Evolutionary conservation across 2,888 invertebrate species (phyloP), one percentile per base, ranked within the genome.

Genomic region (Sarcophaga rosellei): DNA sequence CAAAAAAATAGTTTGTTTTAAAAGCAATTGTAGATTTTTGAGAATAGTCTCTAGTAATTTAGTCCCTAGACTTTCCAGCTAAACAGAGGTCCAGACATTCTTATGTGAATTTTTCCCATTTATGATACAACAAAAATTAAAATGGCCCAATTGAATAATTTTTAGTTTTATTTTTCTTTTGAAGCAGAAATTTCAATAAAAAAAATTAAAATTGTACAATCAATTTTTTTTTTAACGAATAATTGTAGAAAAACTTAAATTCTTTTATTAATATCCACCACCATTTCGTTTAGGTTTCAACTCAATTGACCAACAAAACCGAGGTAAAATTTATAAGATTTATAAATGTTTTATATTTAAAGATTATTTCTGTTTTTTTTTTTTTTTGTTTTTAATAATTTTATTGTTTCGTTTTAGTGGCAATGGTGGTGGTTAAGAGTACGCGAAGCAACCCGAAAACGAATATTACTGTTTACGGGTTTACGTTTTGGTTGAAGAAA

Each of bases 61-160:
- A n/a, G n/a, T n/a, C n/a, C n/a, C n/a, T n/a, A n/a, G 35, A 35
- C 10, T 35, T 35, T 35, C 35, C 35, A 35, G 35, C 8, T 35
- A 35, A 35, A 35, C 35, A 35, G 8, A 10, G 35, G 35, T 35
- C 35, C 35, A 53, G 17, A 53, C 17, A 15, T 53, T 17, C 17
- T 53, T 53, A 2, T 53, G 17, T 53, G 53, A 53, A 17, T 53
- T 53, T 53, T 15, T 15, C 53, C 12, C 12, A 15, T 53, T 53
- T 53, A 15, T 17, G 5, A 53, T 53, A 53, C 11, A 17, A 69
- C n/a, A 74, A 74, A 74, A 79, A 69, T 25, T 84, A 81, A 80
- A 84, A 81, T 75, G 84, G 80, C 80, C 84, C 77, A 85, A 85
- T 85, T 77, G 62, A 85, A 84, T 72, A 76, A 66, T 81, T 85